Evolutionary conservation across 1,140 invertebrate species (phyloP).

Genomic region (Philopotamus ludificatus): DNA sequence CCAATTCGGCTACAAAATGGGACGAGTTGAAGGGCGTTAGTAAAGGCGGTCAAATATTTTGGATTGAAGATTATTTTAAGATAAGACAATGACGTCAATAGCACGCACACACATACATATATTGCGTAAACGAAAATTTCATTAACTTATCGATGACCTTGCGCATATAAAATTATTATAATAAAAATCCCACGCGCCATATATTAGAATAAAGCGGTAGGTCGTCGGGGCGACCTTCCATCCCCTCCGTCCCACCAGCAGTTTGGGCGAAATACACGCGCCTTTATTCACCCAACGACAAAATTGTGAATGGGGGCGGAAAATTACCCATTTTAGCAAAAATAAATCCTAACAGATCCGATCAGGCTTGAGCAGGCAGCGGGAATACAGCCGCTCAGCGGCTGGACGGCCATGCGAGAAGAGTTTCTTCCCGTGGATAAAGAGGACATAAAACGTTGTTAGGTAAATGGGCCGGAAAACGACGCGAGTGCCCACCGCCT

Average conservation of each 20-base stretch:
- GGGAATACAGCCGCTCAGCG: neutral
- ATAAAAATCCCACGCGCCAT: too few species aligned
- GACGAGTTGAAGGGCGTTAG: too few species aligned
- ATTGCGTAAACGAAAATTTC: too few species aligned
- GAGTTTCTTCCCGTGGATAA: conserved; percentile 24
- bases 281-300: conserved; percentile 32
- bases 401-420: conserved; percentile 10
- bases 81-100: too few species aligned
- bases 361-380: conserved; percentile 10
- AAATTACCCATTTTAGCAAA: conserved; percentile 39
- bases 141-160: too few species aligned
- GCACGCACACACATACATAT: too few species aligned
- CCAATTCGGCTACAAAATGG: too few species aligned
- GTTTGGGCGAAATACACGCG: neutral
- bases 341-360: conserved; percentile 37
- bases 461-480: conserved; percentile 38
- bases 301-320: conserved; percentile 35
- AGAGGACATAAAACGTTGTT: conserved; percentile 37
- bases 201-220: too few species aligned
- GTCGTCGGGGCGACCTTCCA: neutral
- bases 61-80: too few species aligned
- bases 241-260: too few species aligned
- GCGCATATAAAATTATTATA: too few species aligned
- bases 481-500: conserved; percentile 15
- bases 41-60: too few species aligned